Percentiles rank a stretch among this genome's conserved stretches.
Evolutionary conservation across 2,113 vertebrate genomes (phyloP).

Genomic region (Cygnus atratus): DNA sequence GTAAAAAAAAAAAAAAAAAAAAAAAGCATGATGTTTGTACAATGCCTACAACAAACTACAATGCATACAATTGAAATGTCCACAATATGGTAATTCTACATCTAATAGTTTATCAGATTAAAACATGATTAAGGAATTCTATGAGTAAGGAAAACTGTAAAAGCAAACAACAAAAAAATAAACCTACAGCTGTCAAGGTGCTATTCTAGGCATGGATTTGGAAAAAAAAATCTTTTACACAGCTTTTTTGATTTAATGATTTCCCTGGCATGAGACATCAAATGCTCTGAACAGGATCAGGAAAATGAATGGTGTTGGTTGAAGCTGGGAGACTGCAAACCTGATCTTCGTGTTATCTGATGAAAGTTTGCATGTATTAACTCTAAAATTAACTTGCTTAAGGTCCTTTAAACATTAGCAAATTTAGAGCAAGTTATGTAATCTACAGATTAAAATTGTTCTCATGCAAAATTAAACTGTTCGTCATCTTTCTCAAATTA

Average conservation of each 20-base stretch:
- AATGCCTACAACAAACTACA: not conserved
- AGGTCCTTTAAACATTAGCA: not conserved
- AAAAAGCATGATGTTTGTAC: not conserved
- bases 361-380: not conserved
- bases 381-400: slow-evolving; percentile 4
- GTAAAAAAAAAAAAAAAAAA: not conserved
- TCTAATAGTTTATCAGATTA: not conserved
- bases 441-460: not conserved
- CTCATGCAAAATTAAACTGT: slow-evolving; percentile 18
- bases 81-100: not conserved
- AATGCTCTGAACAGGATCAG: not conserved
- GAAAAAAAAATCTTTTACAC: not conserved
- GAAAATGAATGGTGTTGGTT: not conserved
- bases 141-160: not conserved
- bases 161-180: not conserved
- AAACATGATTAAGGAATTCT: not conserved
- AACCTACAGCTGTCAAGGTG: not conserved
- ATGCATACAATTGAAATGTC: not conserved
- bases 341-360: not conserved
- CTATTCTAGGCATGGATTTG: not conserved
- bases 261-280: not conserved
- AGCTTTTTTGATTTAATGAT: not conserved
- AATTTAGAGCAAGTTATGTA: not conserved
- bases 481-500: not conserved
- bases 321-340: not conserved